Base-by-base conservation (phyloP, 2,888 invertebrate species). In the Trichogramma evanescens region DNA sequence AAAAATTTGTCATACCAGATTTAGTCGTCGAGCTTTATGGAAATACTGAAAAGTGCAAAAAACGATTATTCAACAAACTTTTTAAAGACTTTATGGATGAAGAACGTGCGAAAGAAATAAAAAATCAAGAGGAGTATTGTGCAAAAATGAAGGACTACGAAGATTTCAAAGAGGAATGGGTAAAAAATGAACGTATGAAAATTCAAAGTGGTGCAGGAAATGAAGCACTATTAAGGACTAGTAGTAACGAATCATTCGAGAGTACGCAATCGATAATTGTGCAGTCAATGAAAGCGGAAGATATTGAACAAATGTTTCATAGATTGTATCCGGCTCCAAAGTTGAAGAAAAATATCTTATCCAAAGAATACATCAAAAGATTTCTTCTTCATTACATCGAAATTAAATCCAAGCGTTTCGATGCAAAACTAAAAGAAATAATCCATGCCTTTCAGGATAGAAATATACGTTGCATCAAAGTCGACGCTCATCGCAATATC, bases 1-100 rank as follows among this genome's bases (percentile, higher is more conserved):
- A 79, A 39, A 74, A 78, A 66, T 80, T 74, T 69, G 78, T 81
- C 44, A 79, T 86, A 55, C 87, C 87, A 1, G 86, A 87, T 72
- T 67, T 84, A 57, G 71, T 86, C 6, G 73, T 86, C 50, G 80
- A 82, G 71, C 69, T 85, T 63, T 76, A 79, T 63, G 75, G 77
- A 43, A 74, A 38, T 41, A 42, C 43, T 38, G 6, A 42, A 7
- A 9, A 40, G 64, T 68, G 76, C 4, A 46, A 78, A n/a, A 66
- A 74, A 62, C 76, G 82, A 62, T 50, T 79, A 39, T 69, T 78
- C 3, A 70, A 76, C 7, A 58, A 59, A 52, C 76, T 80, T 71
- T 70, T 80, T 45, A 72, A 74, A 54, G 67, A 65, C 39, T 83
- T 82, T 80, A 45, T 9, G n/a, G 45, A 45, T 9, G 78, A 78